Evolutionary conservation across 2,797 vertebrate genomes (phyloP).

Genomic region (Natrix natrix): DNA sequence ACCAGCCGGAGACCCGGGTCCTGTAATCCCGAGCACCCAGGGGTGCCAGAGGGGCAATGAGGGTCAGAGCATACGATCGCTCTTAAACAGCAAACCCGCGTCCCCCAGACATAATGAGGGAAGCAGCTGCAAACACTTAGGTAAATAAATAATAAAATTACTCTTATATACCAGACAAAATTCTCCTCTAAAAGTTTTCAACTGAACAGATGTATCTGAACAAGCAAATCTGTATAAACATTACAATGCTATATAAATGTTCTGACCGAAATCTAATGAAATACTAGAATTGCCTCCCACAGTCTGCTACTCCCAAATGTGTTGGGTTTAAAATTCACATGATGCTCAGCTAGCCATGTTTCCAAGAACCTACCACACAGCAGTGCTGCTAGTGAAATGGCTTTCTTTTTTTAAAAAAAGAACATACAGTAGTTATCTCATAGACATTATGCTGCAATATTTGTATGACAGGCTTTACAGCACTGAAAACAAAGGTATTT

Average conservation of each 20-base stretch:
- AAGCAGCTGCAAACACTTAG: neutral
- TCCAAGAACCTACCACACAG: constrained; percentile 39
- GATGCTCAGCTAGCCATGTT: neutral
- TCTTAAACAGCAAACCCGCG: too few relatives aligned
- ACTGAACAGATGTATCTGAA: constrained; percentile 23
- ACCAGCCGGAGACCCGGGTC: too few relatives aligned
- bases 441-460: constrained; percentile 2
- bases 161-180: neutral
- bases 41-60: too few relatives aligned
- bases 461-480: neutral
- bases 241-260: constrained; percentile 26
- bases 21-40: too few relatives aligned
- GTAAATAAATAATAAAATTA: neutral
- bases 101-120: too few relatives aligned
- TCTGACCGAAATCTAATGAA: constrained; percentile 45
- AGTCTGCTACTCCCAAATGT: neutral
- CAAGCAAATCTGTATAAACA: constrained; percentile 31
- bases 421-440: neutral
- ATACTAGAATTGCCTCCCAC: neutral
- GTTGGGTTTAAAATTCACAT: neutral
- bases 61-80: too few relatives aligned
- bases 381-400: constrained; percentile 47
- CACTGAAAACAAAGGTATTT: neutral
- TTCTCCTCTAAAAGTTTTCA: neutral
- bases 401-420: constrained; percentile 43